Evolutionary conservation across 2,797 vertebrate genomes (phyloP).

Genomic region (Amphiprion clarkii): DNA sequence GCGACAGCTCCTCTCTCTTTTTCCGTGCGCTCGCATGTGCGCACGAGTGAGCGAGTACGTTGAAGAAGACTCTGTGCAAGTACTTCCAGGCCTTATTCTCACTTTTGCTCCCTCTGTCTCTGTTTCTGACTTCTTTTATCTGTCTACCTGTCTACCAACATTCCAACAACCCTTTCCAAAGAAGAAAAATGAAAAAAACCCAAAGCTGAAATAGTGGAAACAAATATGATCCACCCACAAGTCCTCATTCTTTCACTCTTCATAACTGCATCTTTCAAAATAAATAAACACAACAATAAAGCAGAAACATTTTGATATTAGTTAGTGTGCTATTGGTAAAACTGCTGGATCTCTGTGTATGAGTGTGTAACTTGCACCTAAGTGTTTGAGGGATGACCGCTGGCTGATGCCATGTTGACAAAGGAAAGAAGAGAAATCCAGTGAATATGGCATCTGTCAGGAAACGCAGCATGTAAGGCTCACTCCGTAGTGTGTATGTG

Average conservation of each 20-base stretch:
- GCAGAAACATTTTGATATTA: background rate
- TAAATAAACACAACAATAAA: background rate
- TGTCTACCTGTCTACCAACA: constrained; percentile 57
- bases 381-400: constrained; percentile 33
- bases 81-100: constrained; percentile 55
- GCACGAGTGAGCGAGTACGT: constrained; percentile 15
- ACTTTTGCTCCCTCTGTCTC: constrained; percentile 67
- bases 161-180: constrained; percentile 34
- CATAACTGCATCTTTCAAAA: constrained; percentile 17
- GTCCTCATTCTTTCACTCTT: constrained; percentile 62
- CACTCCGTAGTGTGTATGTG: constrained; percentile 14
- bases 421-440: constrained; percentile 43
- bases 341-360: constrained; percentile 13
- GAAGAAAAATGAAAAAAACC: constrained; percentile 3
- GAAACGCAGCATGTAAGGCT: constrained; percentile 36
- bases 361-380: constrained; percentile 4
- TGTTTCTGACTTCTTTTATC: constrained; percentile 66
- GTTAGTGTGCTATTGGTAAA: constrained; percentile 5
- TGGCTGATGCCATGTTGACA: constrained; percentile 48
- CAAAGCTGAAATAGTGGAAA: constrained; percentile 42
- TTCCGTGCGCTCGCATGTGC: constrained; percentile 27
- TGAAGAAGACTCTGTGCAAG: constrained; percentile 36
- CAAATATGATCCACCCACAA: constrained; percentile 43
- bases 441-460: constrained; percentile 58
- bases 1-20: constrained; percentile 54